phyloP scores from a whole-genome alignment of 2,888 invertebrate species.

The Ornithoptera priamus region DNA sequence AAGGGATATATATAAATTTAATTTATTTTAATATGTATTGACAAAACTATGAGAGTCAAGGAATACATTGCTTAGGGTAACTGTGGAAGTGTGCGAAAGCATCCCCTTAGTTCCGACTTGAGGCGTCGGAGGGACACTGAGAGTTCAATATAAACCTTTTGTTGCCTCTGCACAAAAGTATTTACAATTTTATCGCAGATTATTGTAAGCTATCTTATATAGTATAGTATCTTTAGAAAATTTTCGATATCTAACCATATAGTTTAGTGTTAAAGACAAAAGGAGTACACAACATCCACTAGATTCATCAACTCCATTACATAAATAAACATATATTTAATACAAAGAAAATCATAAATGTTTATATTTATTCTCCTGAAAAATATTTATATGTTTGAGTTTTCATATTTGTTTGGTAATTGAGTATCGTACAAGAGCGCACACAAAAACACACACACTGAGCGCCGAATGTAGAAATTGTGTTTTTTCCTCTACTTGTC shows the following conservation, averaged over 20 bases:
- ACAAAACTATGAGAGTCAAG: too few relatives aligned
- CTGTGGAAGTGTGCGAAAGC: too few relatives aligned
- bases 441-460: neutral
- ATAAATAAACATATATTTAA: neutral
- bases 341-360: neutral
- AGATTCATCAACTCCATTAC: neutral
- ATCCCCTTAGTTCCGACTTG: too few relatives aligned
- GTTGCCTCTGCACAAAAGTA: too few relatives aligned
- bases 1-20: neutral
- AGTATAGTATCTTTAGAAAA: too few relatives aligned
- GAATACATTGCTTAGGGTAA: too few relatives aligned
- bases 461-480: neutral
- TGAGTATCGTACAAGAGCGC: slow-evolving; percentile 1
- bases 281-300: neutral
- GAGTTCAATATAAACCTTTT: too few relatives aligned
- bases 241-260: neutral
- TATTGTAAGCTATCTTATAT: too few relatives aligned
- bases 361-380: neutral
- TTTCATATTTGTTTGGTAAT: slow-evolving; percentile 1
- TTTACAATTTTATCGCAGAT: too few relatives aligned
- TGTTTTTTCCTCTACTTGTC: slow-evolving; percentile 6
- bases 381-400: neutral
- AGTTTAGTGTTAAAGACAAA: neutral
- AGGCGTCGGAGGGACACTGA: too few relatives aligned
- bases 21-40: too few relatives aligned